Base-by-base conservation (phyloP, 2,797 vertebrate species). In the Spinus pinus region DNA sequence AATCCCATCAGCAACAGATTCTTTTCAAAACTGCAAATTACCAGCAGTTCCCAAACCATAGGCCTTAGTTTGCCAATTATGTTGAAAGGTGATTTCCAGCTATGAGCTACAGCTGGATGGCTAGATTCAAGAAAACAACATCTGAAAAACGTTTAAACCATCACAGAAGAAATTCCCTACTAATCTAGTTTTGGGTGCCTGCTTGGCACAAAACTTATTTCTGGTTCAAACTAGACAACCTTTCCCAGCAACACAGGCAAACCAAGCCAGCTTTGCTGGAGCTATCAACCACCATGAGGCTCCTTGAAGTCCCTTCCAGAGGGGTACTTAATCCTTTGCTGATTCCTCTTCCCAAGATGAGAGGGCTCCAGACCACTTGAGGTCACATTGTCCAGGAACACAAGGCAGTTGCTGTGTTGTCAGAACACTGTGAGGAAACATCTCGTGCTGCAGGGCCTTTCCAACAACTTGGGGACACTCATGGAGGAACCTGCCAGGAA, bases 351-450 rank as follows among this genome's bases (percentile, higher is more conserved):
- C 35, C 46, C 21, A 35, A 57, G 25, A 33, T 31, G 20, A 17
- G 22, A 66, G 30, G 16, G 31, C 39, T 86, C 24, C 5, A 1
- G 42, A 78, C 28, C 28, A 44, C 14, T 12, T 0, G 0, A 49
- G 39, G 35, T n/a, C 14, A 57, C 21, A 42, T 0, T 6, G 4
- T n/a, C 13, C 81, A 51, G 42, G 47, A 46, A 49, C 77, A 61
- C 17, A 6, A 14, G 25, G 10, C n/a, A 25, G 22, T 4, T 10
- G 9, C 31, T 49, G 37, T 5, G 2, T 10, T 50, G 42, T 69
- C 80, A 69, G 64, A 33, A 35, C 0, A 0, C 25, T 42, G 58
- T 6, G 53, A 83, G 41, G n/a, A 71, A 88, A 66, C 25, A 30
- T 11, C 46, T 66, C 1, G 0, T 9, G 4, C 3, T 20, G 16